Evolutionary conservation across 2,113 vertebrate genomes (phyloP).

Genomic region (Cyprinodon variegatus): DNA sequence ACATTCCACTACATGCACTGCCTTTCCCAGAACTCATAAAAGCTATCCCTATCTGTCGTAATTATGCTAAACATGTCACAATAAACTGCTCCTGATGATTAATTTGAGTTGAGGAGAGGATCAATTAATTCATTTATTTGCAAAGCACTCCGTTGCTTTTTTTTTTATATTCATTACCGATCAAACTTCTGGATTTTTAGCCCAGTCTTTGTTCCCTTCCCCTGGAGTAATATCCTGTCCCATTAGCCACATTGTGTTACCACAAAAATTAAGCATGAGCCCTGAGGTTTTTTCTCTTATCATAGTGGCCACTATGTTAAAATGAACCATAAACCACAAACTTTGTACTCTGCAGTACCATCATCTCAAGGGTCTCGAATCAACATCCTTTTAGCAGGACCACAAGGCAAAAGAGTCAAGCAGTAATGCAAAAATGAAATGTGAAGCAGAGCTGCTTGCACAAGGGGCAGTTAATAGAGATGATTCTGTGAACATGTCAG

Average conservation of each 20-base stretch:
- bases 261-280: conserved; percentile 52
- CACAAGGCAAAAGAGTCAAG: conserved; percentile 50
- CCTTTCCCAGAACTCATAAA: conserved; percentile 74
- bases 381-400: conserved; percentile 58
- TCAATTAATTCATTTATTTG: conserved; percentile 74
- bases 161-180: conserved; percentile 50
- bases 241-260: conserved; percentile 62
- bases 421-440: conserved; percentile 62
- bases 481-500: conserved; percentile 60
- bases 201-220: conserved; percentile 49
- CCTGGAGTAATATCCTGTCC: conserved; percentile 62
- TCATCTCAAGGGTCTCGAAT: conserved; percentile 67
- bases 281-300: conserved; percentile 41
- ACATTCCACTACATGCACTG: conserved; percentile 71
- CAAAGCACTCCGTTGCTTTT: conserved; percentile 38
- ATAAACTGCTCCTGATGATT: conserved; percentile 66
- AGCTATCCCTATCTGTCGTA: conserved; percentile 67
- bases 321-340: conserved; percentile 58
- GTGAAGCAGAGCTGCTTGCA: conserved; percentile 56
- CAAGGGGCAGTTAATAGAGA: conserved; percentile 60
- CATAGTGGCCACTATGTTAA: conserved; percentile 48
- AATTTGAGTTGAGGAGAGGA: conserved; percentile 67
- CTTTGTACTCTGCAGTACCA: conserved; percentile 45
- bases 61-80: conserved; percentile 75
- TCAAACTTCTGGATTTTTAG: conserved; percentile 50